Conservation (phyloP, 2,113 vertebrate genomes). For the Eptesicus fuscus region DNA sequence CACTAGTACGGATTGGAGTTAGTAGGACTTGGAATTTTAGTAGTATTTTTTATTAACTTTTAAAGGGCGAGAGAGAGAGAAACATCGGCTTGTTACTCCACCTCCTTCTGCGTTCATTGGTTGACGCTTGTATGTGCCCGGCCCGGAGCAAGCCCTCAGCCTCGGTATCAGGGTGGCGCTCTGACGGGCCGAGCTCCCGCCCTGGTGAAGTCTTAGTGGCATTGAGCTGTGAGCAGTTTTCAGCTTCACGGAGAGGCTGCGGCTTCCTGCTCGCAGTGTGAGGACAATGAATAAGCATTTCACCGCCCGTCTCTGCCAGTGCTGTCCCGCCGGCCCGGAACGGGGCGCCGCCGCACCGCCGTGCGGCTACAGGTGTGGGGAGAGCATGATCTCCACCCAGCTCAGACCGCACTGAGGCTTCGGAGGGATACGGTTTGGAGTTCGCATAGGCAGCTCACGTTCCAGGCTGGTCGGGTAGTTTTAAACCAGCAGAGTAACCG, state of each 20-base stretch:
- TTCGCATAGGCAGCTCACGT: neutral
- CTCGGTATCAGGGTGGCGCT: no score
- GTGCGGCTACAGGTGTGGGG: neutral
- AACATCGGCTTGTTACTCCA: neutral
- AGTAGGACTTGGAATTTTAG: neutral
- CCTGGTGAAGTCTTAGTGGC: neutral
- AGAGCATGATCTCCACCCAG: neutral
- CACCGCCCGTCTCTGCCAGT: neutral
- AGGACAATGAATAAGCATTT: neutral
- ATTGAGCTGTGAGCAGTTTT: neutral
- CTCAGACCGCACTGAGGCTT: neutral
- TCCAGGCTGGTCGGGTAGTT: neutral
- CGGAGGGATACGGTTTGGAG: neutral
- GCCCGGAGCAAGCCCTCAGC: neutral
- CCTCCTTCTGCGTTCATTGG: neutral
- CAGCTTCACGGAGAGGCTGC: neutral
- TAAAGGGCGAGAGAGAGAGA: neutral
- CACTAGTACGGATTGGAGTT: neutral
- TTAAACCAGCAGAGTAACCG: neutral
- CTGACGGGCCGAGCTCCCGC: neutral
- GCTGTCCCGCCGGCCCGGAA: neutral
- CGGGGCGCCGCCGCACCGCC: neutral
- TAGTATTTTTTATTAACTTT: neutral
- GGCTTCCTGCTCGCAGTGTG: neutral
- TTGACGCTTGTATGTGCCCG: neutral